A percentile compares a stretch with the other conserved stretches of the same genome.
These are phyloP conservation scores for Dendrolimus houi DNA, from an alignment of 2,888 invertebrate species.

Conservation along the genomic window DNA sequence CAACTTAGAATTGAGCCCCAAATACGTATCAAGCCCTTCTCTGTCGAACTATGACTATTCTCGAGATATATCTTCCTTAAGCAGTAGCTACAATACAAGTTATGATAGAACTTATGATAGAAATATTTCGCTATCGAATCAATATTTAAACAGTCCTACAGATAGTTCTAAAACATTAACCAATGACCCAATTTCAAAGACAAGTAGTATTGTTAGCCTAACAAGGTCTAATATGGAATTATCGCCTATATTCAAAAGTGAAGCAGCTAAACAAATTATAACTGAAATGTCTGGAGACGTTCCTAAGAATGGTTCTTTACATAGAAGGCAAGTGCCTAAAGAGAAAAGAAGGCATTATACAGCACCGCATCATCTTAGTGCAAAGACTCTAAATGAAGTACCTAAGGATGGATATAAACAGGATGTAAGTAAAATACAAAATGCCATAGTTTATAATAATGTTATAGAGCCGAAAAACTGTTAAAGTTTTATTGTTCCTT, in stretches of 20 bases:
- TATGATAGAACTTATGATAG: constrained; percentile 58
- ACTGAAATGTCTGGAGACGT: constrained; percentile 83
- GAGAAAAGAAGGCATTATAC: constrained; percentile 92
- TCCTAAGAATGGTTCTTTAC: constrained; percentile 74
- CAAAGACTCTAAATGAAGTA: constrained; percentile 77
- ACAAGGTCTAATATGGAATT: constrained; percentile 73
- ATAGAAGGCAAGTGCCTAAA: constrained; percentile 83
- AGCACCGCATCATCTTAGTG: constrained; percentile 85
- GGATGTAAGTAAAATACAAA: constrained; percentile 47
- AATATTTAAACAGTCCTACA: constrained; percentile 65
- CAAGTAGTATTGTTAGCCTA: constrained; percentile 62
- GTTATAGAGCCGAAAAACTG: no score
- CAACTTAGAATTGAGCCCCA: constrained; percentile 61
- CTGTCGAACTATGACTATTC: constrained; percentile 66
- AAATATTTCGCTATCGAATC: constrained; percentile 54
- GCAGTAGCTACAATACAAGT: constrained; percentile 58
- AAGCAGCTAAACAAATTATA: constrained; percentile 90
- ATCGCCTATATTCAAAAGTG: constrained; percentile 90
- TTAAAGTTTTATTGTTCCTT: no score
- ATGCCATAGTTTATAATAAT: no score
- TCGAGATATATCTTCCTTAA: constrained; percentile 56
- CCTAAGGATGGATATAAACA: constrained; percentile 62
- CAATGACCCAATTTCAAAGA: constrained; percentile 65
- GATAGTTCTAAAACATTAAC: constrained; percentile 63
- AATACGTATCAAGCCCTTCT: constrained; percentile 66